Percentiles rank a stretch among this genome's conserved stretches.
Evolutionary conservation across 2,888 invertebrate genomes (phyloP).

Genomic region (Petrophora chlorosata): DNA sequence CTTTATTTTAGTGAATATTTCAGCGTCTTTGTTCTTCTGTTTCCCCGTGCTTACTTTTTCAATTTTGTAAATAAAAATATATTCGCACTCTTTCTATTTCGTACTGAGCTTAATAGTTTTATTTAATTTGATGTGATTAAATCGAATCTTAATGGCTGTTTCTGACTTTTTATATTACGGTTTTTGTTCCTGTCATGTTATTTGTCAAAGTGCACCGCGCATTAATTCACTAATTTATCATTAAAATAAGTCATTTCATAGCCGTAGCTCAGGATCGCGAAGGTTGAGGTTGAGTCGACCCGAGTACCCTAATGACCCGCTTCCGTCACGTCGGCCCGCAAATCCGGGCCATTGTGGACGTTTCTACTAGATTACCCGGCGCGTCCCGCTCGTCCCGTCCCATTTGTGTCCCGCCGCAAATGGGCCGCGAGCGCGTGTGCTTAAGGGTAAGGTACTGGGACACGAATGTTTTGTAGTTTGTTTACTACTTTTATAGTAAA

Average conservation of each 20-base stretch:
- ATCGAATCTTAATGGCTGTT: too few relatives aligned
- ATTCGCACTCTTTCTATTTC: too few relatives aligned
- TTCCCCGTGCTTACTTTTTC: too few relatives aligned
- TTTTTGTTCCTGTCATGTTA: too few relatives aligned
- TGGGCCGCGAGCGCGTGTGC: conserved; percentile 7
- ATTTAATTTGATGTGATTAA: too few relatives aligned
- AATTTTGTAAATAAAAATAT: too few relatives aligned
- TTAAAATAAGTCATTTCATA: conserved; percentile 6
- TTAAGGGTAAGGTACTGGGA: not conserved
- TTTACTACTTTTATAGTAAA: not conserved
- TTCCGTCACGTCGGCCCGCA: conserved; percentile 22
- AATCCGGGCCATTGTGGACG: conserved; percentile 18
- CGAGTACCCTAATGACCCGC: conserved; percentile 16
- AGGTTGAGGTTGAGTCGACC: conserved; percentile 1
- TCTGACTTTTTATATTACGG: conserved; percentile 4
- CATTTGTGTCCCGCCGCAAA: conserved; percentile 9
- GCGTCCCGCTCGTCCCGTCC: not conserved
- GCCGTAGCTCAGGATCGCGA: conserved; percentile 5
- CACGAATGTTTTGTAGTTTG: conserved; percentile 2
- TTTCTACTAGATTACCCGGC: conserved; percentile 19
- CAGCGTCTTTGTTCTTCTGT: too few relatives aligned
- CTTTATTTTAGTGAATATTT: too few relatives aligned
- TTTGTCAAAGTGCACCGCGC: not conserved
- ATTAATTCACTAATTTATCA: conserved; percentile 14
- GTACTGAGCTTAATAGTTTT: too few relatives aligned